Conservation (phyloP, 2,797 vertebrate genomes). For the Xyrichtys novacula region DNA sequence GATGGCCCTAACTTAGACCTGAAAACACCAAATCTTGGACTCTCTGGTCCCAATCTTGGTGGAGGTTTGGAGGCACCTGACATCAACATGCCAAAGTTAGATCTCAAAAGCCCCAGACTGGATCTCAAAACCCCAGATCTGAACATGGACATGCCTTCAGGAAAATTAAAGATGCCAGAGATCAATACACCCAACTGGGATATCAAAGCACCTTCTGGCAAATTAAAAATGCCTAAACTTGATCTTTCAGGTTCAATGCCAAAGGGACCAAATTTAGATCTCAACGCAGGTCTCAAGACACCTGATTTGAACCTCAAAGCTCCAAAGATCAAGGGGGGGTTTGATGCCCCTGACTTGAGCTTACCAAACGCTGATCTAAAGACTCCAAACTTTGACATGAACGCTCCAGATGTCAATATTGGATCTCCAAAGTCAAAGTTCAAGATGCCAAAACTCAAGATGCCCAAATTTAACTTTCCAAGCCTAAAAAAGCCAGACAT, state of each 20-base stretch:
- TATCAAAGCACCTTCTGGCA: conserved; percentile 46
- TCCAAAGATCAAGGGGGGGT: conserved; percentile 63
- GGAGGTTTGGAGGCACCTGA: conserved; percentile 52
- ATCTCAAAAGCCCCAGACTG: conserved; percentile 47
- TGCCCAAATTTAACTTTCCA: conserved; percentile 15
- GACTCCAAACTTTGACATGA: conserved; percentile 3
- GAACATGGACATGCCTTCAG: conserved; percentile 31
- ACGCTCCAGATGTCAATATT: conserved; percentile 60
- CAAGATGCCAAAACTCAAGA: conserved; percentile 64
- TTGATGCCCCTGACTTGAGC: conserved; percentile 52
- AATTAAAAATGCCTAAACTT: conserved; percentile 53
- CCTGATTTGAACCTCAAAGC: conserved; percentile 60
- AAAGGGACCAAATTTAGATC: conserved; percentile 52
- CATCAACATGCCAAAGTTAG: conserved; percentile 41
- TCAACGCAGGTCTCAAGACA: conserved; percentile 56
- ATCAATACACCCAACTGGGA: conserved; percentile 52
- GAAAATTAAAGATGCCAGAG: conserved; percentile 62
- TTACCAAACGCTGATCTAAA: conserved; percentile 51
- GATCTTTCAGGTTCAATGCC: conserved; percentile 22
- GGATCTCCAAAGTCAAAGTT: conserved; percentile 56
- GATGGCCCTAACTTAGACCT: conserved; percentile 32
- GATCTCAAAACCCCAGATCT: conserved; percentile 48
- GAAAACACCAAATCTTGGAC: conserved; percentile 35
- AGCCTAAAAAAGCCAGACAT: conserved; percentile 31
- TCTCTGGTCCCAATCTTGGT: conserved; percentile 57